A percentile compares a stretch with the other conserved stretches of the same genome.
Evolutionary conservation across 2,113 vertebrate genomes (phyloP).

Genomic region (Gobio gobio): DNA sequence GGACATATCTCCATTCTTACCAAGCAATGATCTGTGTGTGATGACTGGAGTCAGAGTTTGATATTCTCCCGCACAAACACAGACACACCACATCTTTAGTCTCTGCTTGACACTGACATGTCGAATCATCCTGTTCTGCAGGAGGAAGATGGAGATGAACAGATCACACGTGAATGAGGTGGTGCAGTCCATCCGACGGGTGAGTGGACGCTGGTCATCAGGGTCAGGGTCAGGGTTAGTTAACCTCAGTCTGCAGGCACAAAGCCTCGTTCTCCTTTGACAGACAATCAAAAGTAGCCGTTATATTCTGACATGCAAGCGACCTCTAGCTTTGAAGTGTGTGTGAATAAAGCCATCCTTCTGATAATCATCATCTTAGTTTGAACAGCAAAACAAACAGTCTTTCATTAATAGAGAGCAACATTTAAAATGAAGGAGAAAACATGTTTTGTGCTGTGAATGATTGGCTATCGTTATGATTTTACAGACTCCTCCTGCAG

Average conservation of each 20-base stretch:
- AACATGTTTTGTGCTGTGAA: background rate
- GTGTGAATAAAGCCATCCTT: no score
- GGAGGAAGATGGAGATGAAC: constrained; percentile 97
- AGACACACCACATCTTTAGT: background rate
- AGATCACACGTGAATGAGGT: constrained; percentile 95
- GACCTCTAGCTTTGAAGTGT: background rate
- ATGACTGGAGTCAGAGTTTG: background rate
- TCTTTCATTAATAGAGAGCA: background rate
- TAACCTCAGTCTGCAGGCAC: background rate
- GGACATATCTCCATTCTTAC: background rate
- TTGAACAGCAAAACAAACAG: background rate
- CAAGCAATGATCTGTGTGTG: background rate
- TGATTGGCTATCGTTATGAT: background rate
- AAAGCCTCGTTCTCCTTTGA: background rate
- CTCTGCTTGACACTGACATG: background rate
- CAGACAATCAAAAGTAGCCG: background rate
- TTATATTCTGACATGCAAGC: background rate
- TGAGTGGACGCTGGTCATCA: constrained; percentile 64
- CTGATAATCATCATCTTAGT: background rate
- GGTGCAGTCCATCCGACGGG: constrained; percentile 95
- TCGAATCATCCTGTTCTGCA: constrained; percentile 60
- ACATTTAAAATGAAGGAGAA: background rate
- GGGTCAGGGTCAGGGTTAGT: no score
- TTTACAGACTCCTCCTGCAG: background rate
- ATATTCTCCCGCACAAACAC: background rate